Percentiles rank a stretch among this genome's conserved stretches.
Evolutionary conservation across 2,113 vertebrate genomes (phyloP).

Genomic region (Okapia johnstoni): DNA sequence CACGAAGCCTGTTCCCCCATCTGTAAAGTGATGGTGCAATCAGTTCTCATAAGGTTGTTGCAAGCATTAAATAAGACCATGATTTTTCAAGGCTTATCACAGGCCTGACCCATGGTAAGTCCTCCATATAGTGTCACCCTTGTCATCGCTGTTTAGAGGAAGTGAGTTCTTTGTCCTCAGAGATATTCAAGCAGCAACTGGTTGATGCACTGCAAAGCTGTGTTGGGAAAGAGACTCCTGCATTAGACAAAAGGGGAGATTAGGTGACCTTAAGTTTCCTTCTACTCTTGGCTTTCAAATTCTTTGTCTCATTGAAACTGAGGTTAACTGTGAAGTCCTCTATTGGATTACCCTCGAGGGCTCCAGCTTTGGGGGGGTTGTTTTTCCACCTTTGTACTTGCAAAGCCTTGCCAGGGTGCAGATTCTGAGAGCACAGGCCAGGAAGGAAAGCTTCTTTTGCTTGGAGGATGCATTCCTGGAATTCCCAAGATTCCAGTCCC

Average conservation of each 20-base stretch:
- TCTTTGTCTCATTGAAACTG: slow-evolving; percentile 29
- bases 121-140: not conserved
- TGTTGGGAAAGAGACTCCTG: slow-evolving; percentile 4
- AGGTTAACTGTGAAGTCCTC: slow-evolving; percentile 10
- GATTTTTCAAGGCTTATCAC: not conserved
- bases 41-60: not conserved
- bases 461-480: slow-evolving; percentile 62
- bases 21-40: not conserved
- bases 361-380: slow-evolving; percentile 39
- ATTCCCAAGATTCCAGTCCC: slow-evolving; percentile 70
- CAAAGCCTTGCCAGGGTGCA: slow-evolving; percentile 46
- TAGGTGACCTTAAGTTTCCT: slow-evolving; percentile 45
- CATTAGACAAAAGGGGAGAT: slow-evolving; percentile 14
- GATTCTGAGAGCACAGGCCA: slow-evolving; percentile 39
- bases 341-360: not conserved
- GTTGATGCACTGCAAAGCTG: not conserved
- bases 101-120: not conserved
- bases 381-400: slow-evolving; percentile 66
- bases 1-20: not conserved
- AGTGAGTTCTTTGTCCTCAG: slow-evolving; percentile 37
- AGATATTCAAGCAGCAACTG: slow-evolving; percentile 27
- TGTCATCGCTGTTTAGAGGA: not conserved
- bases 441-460: slow-evolving; percentile 64
- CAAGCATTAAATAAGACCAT: not conserved
- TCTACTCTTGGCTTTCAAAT: slow-evolving; percentile 27